Base-by-base conservation (phyloP, 2,113 vertebrate genomes). In the Nesoenas mayeri region DNA sequence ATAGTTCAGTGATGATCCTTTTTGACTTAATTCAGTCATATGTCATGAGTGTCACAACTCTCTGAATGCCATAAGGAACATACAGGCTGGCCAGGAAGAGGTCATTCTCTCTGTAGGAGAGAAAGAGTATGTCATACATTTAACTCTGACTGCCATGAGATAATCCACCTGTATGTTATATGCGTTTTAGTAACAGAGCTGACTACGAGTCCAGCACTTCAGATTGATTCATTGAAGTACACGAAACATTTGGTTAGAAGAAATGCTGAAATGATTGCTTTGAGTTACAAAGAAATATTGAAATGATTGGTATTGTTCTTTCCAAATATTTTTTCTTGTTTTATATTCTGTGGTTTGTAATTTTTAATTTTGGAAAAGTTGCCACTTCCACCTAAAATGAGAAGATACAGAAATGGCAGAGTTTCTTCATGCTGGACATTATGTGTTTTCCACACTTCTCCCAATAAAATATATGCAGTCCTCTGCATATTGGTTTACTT, bases 41-140 rank as follows among this genome's bases (percentile, higher is more conserved):
- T 17, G 4, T 40, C 15, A n/a, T 22, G 36, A 82, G 7, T 42
- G 32, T 53, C 34, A 60, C 24, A 73, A 61, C 15, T 47, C 38
- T 57, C 31, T 65, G 26, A 73, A 77, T 40, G 12, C 16, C 44
- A 26, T 60, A 51, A 54, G 29, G 32, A 56, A 62, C 19, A 64
- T 11, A 36, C 1, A 47, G 15, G 5, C 32, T 77, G 31, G 5
- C 12, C 53, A 61, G 80, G 28, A 66, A 86, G 28, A 10, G 18
- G 14, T 38, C 18, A 44, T 44, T 44, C 44, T 47, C 44, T 19
- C 20, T 50, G 3, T 18, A 72, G 31, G 18, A 88, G 10, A 71
- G 34, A 75, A 81, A 40, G 21, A 57, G 6, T 36, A 22, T 32
- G 6, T 47, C 0, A 0, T 29, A 32, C 2, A 0, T 75, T 71